Evolutionary conservation across 2,113 vertebrate genomes (phyloP).

Genomic region (Gymnogyps californianus): DNA sequence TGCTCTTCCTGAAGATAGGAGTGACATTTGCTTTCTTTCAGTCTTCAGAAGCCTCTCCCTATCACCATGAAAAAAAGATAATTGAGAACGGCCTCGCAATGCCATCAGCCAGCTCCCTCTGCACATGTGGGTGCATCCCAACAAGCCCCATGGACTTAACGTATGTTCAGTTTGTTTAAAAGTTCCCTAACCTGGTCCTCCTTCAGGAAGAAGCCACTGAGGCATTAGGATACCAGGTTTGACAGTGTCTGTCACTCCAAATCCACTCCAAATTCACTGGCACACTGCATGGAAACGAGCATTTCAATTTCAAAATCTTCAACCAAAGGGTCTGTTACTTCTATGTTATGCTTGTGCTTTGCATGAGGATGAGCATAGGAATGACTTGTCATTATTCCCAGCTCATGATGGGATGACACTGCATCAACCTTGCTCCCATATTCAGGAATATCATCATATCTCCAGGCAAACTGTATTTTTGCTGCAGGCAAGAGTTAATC

Average conservation of each 20-base stretch:
- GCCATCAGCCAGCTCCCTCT: not conserved
- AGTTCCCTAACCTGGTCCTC: not conserved
- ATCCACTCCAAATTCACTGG: not conserved
- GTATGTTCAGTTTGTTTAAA: not conserved
- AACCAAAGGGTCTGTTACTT: not conserved
- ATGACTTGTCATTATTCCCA: not conserved
- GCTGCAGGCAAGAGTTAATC: not conserved
- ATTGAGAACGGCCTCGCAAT: fast-evolving
- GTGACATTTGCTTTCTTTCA: not conserved
- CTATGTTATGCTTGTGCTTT: not conserved
- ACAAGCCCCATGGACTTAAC: not conserved
- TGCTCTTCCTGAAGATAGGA: not conserved
- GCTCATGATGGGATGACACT: not conserved
- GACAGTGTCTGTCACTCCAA: not conserved
- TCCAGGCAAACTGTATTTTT: not conserved
- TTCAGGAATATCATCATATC: not conserved
- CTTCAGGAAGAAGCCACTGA: not conserved
- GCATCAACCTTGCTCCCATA: not conserved
- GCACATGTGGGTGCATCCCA: not conserved
- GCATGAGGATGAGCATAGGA: not conserved
- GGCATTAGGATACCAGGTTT: not conserved
- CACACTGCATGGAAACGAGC: not conserved
- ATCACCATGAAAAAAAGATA: not conserved
- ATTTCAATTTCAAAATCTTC: not conserved
- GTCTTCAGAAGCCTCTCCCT: not conserved